A percentile compares a stretch with the other conserved stretches of the same genome.
Conservation (phyloP, 1,140 invertebrate species). For the Megathymus violae region DNA sequence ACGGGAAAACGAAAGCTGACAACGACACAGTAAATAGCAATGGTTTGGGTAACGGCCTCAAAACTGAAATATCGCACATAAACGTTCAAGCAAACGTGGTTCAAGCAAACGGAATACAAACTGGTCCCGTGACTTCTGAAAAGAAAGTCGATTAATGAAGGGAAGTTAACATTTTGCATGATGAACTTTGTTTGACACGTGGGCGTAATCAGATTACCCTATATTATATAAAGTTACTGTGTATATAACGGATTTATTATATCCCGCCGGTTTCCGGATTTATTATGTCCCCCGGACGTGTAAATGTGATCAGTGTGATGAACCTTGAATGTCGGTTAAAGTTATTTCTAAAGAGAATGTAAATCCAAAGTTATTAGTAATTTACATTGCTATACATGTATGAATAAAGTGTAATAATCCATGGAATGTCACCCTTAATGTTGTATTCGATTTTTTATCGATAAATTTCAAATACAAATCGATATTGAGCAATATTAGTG, state of each 20-base stretch:
- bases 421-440: neutral
- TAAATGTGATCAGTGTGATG: neutral
- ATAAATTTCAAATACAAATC: conserved; percentile 13
- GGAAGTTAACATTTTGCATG: conserved; percentile 5
- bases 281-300: neutral
- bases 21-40: conserved; percentile 35
- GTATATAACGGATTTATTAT: neutral
- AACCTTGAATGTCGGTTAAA: too few species aligned
- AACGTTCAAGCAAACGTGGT: too few species aligned
- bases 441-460: conserved; percentile 27
- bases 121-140: conserved; percentile 11
- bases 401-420: neutral
- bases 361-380: too few species aligned
- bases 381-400: too few species aligned
- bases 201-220: neutral
- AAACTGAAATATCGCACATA: conserved; percentile 20
- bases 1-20: conserved; percentile 21
- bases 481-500: conserved; percentile 15
- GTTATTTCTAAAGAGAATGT: too few species aligned
- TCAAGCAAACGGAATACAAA: conserved; percentile 20
- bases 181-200: conserved; percentile 3
- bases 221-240: neutral
- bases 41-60: conserved; percentile 36
- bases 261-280: neutral
- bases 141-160: conserved; percentile 40